These are phyloP conservation scores for Ranitomeya imitator DNA, from an alignment of 2,113 vertebrate genomes.

Conservation along the genomic window DNA sequence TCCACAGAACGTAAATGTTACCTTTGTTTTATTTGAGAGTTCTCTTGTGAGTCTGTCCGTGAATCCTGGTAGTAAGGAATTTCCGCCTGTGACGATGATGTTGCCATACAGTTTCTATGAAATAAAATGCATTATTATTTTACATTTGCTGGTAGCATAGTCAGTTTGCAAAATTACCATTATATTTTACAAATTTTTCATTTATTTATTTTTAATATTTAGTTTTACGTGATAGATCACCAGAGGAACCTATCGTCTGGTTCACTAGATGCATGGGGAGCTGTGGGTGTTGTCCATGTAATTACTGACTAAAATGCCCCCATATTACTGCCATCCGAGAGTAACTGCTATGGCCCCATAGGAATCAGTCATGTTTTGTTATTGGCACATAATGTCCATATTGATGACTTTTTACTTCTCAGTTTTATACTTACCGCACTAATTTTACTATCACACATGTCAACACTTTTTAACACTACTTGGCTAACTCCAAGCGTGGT, in stretches of 20 bases:
- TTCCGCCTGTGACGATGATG: constrained; percentile 74
- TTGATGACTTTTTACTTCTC: not conserved
- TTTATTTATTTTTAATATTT: no score
- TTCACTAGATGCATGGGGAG: not conserved
- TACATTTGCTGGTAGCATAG: not conserved
- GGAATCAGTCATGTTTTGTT: not conserved
- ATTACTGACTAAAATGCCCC: not conserved
- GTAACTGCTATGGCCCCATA: not conserved
- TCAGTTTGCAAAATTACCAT: not conserved
- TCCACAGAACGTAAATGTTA: not conserved
- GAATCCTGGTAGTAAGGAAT: constrained; percentile 77
- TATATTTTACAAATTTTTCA: not conserved
- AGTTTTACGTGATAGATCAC: no score
- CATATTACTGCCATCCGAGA: not conserved
- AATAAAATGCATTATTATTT: constrained; percentile 37
- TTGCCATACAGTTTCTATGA: constrained; percentile 72
- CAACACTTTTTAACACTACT: constrained; percentile 94
- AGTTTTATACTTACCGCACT: constrained; percentile 80
- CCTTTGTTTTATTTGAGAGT: constrained; percentile 71
- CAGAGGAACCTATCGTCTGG: no score
- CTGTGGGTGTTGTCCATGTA: not conserved
- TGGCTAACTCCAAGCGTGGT: constrained; percentile 95
- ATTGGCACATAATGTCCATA: not conserved
- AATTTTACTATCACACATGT: constrained; percentile 98
- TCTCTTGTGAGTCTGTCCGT: constrained; percentile 76